phyloP scores from a whole-genome alignment of 2,797 vertebrate species.

The Karalla daura region DNA sequence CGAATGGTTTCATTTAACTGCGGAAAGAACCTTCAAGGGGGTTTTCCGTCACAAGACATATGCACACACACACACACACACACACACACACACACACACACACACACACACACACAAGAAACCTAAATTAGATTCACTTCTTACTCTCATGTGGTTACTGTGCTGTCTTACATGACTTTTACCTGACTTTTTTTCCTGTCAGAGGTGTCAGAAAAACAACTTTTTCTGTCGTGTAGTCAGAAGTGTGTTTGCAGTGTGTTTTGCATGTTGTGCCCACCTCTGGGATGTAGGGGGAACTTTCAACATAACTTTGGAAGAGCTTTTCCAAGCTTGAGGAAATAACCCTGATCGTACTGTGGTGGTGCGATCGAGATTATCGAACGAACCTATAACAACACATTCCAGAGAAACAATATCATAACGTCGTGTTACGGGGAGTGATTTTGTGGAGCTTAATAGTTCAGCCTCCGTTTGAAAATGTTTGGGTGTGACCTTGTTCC shows the following conservation, averaged over 20 bases:
- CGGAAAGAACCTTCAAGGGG: constrained; percentile 43
- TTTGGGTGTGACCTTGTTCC: too few species aligned
- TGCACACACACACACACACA: constrained; percentile 16
- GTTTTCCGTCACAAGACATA: background rate
- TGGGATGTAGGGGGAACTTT: background rate
- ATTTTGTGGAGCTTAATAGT: too few species aligned
- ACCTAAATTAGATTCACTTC: constrained; percentile 21
- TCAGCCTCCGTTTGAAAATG: too few species aligned
- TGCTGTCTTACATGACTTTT: constrained; percentile 20
- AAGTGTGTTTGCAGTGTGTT: too few species aligned
- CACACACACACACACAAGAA: constrained; percentile 12
- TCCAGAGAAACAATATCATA: too few species aligned
- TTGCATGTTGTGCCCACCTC: too few species aligned
- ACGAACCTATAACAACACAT: too few species aligned
- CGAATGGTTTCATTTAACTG: constrained; percentile 51
- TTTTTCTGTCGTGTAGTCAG: too few species aligned
- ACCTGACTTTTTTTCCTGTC: background rate
- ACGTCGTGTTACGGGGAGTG: too few species aligned
- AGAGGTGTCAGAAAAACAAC: background rate
- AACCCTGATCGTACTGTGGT: too few species aligned
- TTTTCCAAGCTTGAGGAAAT: background rate
- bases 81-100: constrained; percentile 20
- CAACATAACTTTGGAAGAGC: background rate
- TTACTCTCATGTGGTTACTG: constrained; percentile 1
- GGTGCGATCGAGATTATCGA: background rate